Base-by-base conservation (phyloP, 1,140 invertebrate species). In the Hirudo medicinalis region DNA sequence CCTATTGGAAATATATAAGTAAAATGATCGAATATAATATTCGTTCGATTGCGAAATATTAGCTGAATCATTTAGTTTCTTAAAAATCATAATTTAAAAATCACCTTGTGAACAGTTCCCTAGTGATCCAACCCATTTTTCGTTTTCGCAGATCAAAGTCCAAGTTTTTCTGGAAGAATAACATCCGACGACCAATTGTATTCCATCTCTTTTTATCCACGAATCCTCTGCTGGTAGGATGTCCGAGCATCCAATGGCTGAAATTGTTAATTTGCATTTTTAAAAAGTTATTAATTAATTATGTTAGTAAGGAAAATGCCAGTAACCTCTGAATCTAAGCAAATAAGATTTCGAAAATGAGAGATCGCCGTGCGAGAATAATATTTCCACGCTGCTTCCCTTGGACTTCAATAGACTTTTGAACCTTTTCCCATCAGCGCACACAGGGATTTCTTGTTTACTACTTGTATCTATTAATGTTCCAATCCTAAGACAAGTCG, bases 171-270 rank as follows among this genome's bases (percentile, higher is more conserved):
- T n/a, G 2, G n/a, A 53, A 9, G 25, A 22, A 19, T 70, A 27
- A 49, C 69, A 70, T n/a, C 69, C 69, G 22, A 70, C 53, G 0
- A 36, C 32, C 22, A 54, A 6, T 1, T 8, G 2, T 9, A 2
- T 43, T 25, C 53, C 69, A 27, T 54, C 53, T 54, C 69, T 53
- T 49, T 70, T 70, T n/a, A 49, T n/a, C 40, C 36, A 70, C 22
- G 69, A 36, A 70, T 70, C 43, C 22, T 70, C 69, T 27, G 69
- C 36, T 22, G 53, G n/a, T 22, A 54, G 20, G 8, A 70, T 8
- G 32, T 70, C 69, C 40, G 69, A 27, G 20, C 69, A 70, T 25
- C 69, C 69, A 22, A 54, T 53, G 22, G 69, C 69, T 70, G 54
- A 13, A 69, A 20, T 27, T 25, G 11, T 57, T 9, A 17, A 63